Evolutionary conservation across 2,888 invertebrate genomes (phyloP).

Genomic region (Bruchidius siliquastri): DNA sequence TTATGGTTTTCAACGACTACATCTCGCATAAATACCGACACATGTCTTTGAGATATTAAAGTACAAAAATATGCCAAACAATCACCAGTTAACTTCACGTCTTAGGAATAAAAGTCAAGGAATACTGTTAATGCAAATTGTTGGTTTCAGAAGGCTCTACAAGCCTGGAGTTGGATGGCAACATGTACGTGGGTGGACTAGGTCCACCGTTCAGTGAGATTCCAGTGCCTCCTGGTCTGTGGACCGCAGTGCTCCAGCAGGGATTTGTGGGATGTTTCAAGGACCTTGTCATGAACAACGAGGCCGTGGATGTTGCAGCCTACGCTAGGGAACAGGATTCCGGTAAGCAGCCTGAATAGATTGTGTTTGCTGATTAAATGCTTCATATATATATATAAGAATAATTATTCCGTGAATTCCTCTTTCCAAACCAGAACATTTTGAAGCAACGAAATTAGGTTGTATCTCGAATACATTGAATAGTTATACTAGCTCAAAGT

Average conservation of each 20-base stretch:
- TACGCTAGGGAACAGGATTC: conserved; percentile 88
- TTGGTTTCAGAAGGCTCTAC: conserved; percentile 68
- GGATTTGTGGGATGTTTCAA: conserved; percentile 94
- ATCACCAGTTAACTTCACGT: no score
- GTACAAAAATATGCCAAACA: no score
- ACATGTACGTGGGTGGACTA: conserved; percentile 84
- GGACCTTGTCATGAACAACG: conserved; percentile 82
- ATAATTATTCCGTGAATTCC: no score
- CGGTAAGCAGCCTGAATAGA: conserved; percentile 50
- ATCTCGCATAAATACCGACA: no score
- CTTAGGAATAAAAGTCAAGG: background rate
- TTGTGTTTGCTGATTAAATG: no score
- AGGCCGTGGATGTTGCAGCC: conserved; percentile 82
- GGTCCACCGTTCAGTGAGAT: conserved; percentile 74
- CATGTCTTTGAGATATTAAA: no score
- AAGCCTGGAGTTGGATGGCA: conserved; percentile 81
- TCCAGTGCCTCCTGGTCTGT: conserved; percentile 77
- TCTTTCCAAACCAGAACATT: no score
- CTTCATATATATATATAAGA: no score
- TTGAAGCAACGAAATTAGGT: no score
- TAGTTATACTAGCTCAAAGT: no score
- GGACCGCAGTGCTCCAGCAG: conserved; percentile 84
- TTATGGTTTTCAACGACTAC: no score
- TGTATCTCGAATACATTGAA: no score
- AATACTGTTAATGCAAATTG: background rate